phyloP scores from a whole-genome alignment of 2,797 vertebrate species.

The Prunella strophiata region DNA sequence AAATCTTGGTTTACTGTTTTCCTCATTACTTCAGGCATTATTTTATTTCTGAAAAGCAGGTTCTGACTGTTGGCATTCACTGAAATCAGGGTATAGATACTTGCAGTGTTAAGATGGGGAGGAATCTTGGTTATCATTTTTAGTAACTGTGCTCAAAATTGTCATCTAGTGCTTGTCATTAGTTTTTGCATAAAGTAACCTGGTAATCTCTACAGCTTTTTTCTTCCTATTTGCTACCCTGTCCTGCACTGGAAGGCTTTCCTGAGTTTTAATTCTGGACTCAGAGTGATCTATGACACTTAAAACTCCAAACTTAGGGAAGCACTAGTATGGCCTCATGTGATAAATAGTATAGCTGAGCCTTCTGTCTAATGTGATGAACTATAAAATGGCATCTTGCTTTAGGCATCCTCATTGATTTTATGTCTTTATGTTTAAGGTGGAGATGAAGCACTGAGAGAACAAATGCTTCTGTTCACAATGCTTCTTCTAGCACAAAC shows the following conservation, averaged over 20 bases:
- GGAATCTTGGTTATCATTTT: neutral
- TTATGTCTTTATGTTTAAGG: neutral
- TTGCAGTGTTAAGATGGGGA: neutral
- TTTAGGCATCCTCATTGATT: neutral
- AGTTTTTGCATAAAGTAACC: neutral
- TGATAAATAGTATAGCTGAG: neutral
- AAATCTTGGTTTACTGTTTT: neutral
- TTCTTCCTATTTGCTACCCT: neutral
- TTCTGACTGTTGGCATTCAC: neutral
- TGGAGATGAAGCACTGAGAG: neutral
- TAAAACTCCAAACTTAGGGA: neutral
- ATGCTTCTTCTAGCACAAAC: neutral
- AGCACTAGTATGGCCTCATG: neutral
- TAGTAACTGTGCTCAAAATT: neutral
- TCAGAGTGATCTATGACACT: neutral
- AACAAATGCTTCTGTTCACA: neutral
- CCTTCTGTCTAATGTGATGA: neutral
- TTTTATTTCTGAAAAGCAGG: neutral
- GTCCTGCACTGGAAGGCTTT: neutral
- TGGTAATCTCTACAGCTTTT: neutral
- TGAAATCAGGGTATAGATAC: neutral
- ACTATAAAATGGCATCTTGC: constrained; percentile 3
- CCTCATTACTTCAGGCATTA: neutral
- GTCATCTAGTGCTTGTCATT: neutral
- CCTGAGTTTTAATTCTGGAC: neutral